These are phyloP conservation scores for Heliconius hermathena DNA, from an alignment of 1,140 invertebrate genomes.

Conservation along the genomic window DNA sequence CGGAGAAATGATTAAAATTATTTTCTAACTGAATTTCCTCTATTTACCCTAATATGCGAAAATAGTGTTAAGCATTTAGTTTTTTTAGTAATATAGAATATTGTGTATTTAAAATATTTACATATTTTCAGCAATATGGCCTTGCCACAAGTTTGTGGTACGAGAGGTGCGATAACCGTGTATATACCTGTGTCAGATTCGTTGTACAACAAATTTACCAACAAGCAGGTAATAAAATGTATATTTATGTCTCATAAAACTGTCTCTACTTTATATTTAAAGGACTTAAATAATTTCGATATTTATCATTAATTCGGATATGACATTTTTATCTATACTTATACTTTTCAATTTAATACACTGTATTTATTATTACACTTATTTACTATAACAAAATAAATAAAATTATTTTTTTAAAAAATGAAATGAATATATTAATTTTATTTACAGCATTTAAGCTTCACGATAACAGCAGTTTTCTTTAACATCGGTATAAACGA, in stretches of 20 bases:
- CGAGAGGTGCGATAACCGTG: conserved; percentile 87
- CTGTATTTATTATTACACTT: no score
- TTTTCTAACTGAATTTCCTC: no score
- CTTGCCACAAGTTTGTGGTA: conserved; percentile 87
- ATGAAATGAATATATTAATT: conserved; percentile 13
- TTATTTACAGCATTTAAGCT: conserved; percentile 81
- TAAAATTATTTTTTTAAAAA: no score
- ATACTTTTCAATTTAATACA: no score
- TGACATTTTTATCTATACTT: no score
- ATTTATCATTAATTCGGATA: background rate
- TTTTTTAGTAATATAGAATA: background rate
- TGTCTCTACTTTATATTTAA: background rate
- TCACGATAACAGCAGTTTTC: conserved; percentile 94
- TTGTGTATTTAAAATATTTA: background rate
- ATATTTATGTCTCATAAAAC: background rate
- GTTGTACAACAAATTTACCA: conserved; percentile 87
- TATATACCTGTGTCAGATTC: conserved; percentile 90
- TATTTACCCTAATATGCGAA: no score
- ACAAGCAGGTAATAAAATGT: conserved; percentile 77
- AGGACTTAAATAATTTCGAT: background rate
- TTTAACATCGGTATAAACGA: conserved; percentile 98
- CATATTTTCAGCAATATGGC: conserved; percentile 72
- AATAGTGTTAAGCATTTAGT: no score
- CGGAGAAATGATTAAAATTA: no score
- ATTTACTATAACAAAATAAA: no score